Percentiles rank a stretch among this genome's conserved stretches.
These are phyloP conservation scores for Cheilosia pagana DNA, from an alignment of 2,888 invertebrate species.

Conservation along the genomic window DNA sequence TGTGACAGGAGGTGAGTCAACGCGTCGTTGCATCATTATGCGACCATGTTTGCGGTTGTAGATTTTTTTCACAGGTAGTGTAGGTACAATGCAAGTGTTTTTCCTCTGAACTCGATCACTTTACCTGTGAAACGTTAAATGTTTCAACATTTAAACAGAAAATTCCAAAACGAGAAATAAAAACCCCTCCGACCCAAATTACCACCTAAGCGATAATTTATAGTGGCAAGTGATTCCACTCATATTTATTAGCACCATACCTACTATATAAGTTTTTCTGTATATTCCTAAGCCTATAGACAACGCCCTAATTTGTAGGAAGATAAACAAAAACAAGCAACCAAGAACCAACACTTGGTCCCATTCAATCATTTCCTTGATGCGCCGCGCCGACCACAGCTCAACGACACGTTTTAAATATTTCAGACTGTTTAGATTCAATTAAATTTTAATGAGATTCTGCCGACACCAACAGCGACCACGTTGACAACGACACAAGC, in stretches of 20 bases:
- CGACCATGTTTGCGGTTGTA: no score
- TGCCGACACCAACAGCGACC: conserved; percentile 22
- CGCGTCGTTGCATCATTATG: no score
- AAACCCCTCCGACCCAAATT: conserved; percentile 9
- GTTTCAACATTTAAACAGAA: not conserved
- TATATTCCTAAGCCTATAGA: not conserved
- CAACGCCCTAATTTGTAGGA: conserved; percentile 1
- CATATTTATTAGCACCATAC: not conserved
- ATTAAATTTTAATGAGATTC: conserved; percentile 68
- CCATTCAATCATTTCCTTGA: conserved; percentile 26
- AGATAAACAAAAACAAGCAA: not conserved
- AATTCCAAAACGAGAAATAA: not conserved
- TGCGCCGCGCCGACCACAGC: conserved; percentile 2
- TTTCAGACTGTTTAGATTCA: conserved; percentile 45
- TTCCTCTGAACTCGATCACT: no score
- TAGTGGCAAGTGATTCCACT: conserved; percentile 10
- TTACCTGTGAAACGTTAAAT: no score
- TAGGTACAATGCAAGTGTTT: no score
- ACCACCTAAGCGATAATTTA: conserved; percentile 21
- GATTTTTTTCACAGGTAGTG: no score
- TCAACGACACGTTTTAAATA: conserved; percentile 34
- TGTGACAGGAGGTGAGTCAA: no score
- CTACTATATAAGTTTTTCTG: not conserved
- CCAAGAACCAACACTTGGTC: conserved; percentile 5
- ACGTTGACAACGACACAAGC: conserved; percentile 14